Percentiles rank a stretch among this genome's conserved stretches.
phyloP scores from a whole-genome alignment of 2,113 vertebrate species.

The Micromys minutus region DNA sequence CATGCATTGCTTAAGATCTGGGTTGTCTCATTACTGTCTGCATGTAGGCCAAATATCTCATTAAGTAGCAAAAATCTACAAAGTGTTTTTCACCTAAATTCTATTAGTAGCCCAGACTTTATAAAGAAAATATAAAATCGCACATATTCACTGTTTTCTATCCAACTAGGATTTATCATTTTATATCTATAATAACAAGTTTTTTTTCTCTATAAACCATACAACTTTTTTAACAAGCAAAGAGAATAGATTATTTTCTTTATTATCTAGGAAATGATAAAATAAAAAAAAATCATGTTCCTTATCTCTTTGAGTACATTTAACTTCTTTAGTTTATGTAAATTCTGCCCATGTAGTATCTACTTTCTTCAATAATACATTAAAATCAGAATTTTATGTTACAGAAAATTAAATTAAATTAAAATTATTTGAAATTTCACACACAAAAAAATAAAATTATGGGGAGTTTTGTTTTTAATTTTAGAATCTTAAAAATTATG shows the following conservation, averaged over 20 bases:
- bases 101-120: conserved; percentile 67
- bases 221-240: neutral
- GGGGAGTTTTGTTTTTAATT: neutral
- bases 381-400: neutral
- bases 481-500: neutral
- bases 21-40: conserved; percentile 18
- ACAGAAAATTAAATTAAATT: neutral
- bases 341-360: neutral
- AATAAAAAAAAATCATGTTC: conserved; percentile 13
- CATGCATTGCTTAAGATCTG: neutral
- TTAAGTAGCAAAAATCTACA: conserved; percentile 75
- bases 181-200: neutral
- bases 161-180: neutral
- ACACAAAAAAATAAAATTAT: neutral
- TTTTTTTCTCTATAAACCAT: neutral
- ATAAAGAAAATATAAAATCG: conserved; percentile 52
- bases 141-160: conserved; percentile 20
- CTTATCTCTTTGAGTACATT: neutral
- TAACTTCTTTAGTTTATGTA: conserved; percentile 47
- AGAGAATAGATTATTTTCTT: neutral
- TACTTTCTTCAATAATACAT: neutral
- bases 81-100: conserved; percentile 74
- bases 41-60: conserved; percentile 69
- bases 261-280: conserved; percentile 23
- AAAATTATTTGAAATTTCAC: conserved; percentile 18